Percentiles rank a stretch among this genome's conserved stretches.
Conservation (phyloP, 2,797 vertebrate species). For the Crocidura indochinensis region DNA sequence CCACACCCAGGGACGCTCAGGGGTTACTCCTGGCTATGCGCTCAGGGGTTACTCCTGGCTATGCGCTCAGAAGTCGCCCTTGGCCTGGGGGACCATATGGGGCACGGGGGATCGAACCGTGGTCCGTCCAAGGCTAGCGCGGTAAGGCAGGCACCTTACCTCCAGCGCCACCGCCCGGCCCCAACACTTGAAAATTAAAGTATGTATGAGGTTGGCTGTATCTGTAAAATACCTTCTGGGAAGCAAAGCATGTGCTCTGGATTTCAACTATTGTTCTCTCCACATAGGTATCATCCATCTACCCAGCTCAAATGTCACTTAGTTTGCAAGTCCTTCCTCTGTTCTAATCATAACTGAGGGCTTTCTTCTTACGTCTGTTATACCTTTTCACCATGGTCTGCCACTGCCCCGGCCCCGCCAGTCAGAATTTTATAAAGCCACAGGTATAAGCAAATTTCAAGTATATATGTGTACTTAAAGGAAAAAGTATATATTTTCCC, state of each 20-base stretch:
- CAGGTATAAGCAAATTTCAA: slow-evolving; percentile 32
- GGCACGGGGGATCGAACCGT: too few relatives aligned
- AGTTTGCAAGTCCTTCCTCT: slow-evolving; percentile 5
- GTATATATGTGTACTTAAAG: slow-evolving; percentile 48
- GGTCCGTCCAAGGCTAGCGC: too few relatives aligned
- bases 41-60: too few relatives aligned
- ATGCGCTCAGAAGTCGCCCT: too few relatives aligned
- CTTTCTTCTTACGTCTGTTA: neutral
- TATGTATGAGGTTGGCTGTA: neutral
- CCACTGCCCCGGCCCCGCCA: too few relatives aligned
- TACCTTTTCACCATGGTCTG: neutral
- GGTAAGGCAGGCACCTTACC: too few relatives aligned
- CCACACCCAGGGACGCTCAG: too few relatives aligned
- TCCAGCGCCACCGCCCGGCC: too few relatives aligned
- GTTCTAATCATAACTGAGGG: slow-evolving; percentile 13
- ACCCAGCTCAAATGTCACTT: slow-evolving; percentile 4
- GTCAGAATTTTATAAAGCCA: slow-evolving; percentile 22
- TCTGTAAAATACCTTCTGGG: too few relatives aligned
- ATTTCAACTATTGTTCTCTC: slow-evolving; percentile 25
- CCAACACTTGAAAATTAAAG: neutral
- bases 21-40: too few relatives aligned
- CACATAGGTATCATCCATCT: neutral
- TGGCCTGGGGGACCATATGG: too few relatives aligned
- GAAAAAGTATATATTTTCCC: neutral
- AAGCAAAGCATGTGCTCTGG: slow-evolving; percentile 29